Evolutionary conservation across 2,888 invertebrate species (phyloP).

Genomic region (Protodeltote pygarga): DNA sequence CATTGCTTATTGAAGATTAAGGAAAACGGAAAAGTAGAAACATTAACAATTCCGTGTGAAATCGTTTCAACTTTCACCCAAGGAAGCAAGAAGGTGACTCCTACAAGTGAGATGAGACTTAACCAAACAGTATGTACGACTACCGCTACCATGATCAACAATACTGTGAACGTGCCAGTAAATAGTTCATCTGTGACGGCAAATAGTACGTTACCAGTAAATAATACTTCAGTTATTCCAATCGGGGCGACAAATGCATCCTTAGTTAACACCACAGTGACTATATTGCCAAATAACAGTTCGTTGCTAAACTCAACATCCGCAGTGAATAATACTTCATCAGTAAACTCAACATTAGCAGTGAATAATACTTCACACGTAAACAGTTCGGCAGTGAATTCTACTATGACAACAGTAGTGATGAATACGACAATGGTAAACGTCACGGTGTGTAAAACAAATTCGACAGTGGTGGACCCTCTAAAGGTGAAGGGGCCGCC

Average conservation of each 20-base stretch:
- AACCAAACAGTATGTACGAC: constrained; percentile 66
- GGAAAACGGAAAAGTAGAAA: constrained; percentile 64
- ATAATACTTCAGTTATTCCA: constrained; percentile 13
- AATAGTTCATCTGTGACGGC: constrained; percentile 1
- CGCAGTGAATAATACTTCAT: no score
- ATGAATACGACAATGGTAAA: constrained; percentile 50
- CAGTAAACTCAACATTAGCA: constrained; percentile 9
- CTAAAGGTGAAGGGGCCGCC: constrained; percentile 64
- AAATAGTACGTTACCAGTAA: not conserved
- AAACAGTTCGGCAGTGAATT: constrained; percentile 14
- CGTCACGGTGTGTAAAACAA: constrained; percentile 59
- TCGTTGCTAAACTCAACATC: no score
- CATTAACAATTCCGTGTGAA: constrained; percentile 77
- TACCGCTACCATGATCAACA: constrained; percentile 59
- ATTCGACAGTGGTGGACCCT: constrained; percentile 64
- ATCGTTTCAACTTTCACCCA: constrained; percentile 80
- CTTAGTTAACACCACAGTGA: not conserved
- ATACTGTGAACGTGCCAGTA: no score
- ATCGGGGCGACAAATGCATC: constrained; percentile 3
- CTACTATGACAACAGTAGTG: constrained; percentile 31
- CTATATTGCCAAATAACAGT: not conserved
- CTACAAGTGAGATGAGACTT: constrained; percentile 42
- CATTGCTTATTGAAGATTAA: constrained; percentile 69
- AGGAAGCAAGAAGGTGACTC: constrained; percentile 58
- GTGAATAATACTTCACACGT: constrained; percentile 35